Evolutionary conservation across 2,113 vertebrate species (phyloP).

Genomic region (Dasyurus viverrinus): DNA sequence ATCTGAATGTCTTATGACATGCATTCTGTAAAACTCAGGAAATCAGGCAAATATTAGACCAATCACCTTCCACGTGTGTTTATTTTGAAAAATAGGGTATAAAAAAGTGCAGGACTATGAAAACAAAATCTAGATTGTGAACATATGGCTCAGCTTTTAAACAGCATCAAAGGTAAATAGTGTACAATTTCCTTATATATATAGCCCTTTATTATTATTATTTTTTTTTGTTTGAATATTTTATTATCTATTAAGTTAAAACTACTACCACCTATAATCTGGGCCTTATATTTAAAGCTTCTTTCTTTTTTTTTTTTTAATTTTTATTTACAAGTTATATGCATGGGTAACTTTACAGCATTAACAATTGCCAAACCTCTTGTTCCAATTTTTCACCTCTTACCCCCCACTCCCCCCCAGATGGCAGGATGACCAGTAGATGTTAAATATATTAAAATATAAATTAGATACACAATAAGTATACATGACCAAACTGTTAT

Average conservation of each 20-base stretch:
- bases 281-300: no score
- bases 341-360: no score
- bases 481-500: no score
- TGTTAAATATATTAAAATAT: no score
- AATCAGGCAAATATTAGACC: constrained; percentile 77
- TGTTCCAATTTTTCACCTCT: no score
- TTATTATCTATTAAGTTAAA: neutral
- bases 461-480: no score
- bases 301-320: no score
- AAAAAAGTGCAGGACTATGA: constrained; percentile 89
- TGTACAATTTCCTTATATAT: constrained; percentile 82
- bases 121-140: constrained; percentile 86
- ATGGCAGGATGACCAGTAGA: no score
- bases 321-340: no score
- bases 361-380: no score
- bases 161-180: constrained; percentile 82
- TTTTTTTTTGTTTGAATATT: neutral
- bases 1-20: constrained; percentile 66
- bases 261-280: neutral
- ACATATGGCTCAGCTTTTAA: constrained; percentile 90
- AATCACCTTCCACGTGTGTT: constrained; percentile 86
- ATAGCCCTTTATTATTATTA: constrained; percentile 81
- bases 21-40: constrained; percentile 75
- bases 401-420: no score
- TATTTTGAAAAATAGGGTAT: constrained; percentile 88